A percentile compares a stretch with the other conserved stretches of the same genome.
phyloP scores from a whole-genome alignment of 2,113 vertebrate genomes.

The Tragelaphus buxtoni region DNA sequence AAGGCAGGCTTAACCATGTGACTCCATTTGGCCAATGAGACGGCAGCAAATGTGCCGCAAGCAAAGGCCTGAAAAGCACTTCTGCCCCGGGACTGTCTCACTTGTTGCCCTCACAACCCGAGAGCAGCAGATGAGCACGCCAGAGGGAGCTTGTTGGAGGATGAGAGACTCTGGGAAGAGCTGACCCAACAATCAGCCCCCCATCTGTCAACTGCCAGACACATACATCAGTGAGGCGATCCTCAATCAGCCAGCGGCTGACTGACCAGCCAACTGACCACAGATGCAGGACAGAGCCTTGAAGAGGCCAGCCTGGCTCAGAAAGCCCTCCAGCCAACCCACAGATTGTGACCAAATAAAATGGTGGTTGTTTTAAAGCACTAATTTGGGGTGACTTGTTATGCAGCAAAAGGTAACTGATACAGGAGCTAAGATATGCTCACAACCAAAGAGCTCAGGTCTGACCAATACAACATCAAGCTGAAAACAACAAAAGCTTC shows the following conservation, averaged over 20 bases:
- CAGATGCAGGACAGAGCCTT: not conserved
- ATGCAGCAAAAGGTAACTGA: not conserved
- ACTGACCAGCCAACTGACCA: not conserved
- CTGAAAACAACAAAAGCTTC: not conserved
- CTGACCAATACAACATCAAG: not conserved
- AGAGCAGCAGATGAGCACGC: too few species aligned
- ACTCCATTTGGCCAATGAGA: not conserved
- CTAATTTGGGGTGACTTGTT: not conserved
- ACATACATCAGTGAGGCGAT: not conserved
- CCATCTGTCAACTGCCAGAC: not conserved
- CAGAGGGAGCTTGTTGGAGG: not conserved
- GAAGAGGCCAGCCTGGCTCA: not conserved
- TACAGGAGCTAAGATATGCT: not conserved
- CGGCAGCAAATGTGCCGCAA: not conserved
- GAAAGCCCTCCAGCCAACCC: not conserved
- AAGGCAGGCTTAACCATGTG: not conserved
- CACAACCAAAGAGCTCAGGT: not conserved
- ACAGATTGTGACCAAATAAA: not conserved
- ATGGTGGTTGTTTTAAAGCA: not conserved
- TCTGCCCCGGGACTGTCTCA: fast-evolving
- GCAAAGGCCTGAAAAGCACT: not conserved
- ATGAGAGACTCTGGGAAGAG: not conserved
- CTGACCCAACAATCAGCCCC: not conserved
- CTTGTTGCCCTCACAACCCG: not conserved
- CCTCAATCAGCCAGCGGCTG: not conserved